Evolutionary conservation across 1,140 invertebrate genomes (phyloP).

Genomic region (Mactra quadrangularis): DNA sequence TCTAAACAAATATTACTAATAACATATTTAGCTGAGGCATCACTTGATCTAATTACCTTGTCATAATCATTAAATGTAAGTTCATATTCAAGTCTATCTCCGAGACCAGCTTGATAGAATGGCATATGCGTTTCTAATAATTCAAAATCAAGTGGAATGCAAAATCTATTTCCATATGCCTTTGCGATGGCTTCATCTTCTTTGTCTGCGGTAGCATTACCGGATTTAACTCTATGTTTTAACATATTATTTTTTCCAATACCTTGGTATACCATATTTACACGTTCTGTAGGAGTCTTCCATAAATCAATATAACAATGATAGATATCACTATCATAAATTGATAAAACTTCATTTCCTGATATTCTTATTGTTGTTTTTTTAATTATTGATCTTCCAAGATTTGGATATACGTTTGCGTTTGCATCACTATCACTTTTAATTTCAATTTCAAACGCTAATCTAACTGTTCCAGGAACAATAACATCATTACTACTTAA

Average conservation of each 20-base stretch:
- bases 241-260: constrained; percentile 1
- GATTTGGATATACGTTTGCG: constrained; percentile 31
- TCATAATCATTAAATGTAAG: constrained; percentile 21
- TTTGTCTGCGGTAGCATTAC: not conserved
- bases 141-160: constrained; percentile 16
- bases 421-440: constrained; percentile 35
- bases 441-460: constrained; percentile 54
- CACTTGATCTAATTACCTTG: not conserved
- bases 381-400: constrained; percentile 55
- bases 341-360: constrained; percentile 54
- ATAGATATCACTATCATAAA: constrained; percentile 23
- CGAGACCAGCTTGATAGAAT: constrained; percentile 1
- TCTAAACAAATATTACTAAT: constrained; percentile 49
- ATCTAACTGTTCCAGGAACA: constrained; percentile 38
- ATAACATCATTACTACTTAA: constrained; percentile 53
- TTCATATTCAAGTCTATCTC: constrained; percentile 26
- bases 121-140: constrained; percentile 27
- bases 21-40: not conserved
- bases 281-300: constrained; percentile 14
- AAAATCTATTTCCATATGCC: not conserved
- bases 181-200: not conserved
- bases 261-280: constrained; percentile 48
- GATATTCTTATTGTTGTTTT: constrained; percentile 52
- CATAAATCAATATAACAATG: constrained; percentile 56
- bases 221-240: constrained; percentile 13